Evolutionary conservation across 2,797 vertebrate species (phyloP).

Genomic region (Acrossocheilus wenchowensis): DNA sequence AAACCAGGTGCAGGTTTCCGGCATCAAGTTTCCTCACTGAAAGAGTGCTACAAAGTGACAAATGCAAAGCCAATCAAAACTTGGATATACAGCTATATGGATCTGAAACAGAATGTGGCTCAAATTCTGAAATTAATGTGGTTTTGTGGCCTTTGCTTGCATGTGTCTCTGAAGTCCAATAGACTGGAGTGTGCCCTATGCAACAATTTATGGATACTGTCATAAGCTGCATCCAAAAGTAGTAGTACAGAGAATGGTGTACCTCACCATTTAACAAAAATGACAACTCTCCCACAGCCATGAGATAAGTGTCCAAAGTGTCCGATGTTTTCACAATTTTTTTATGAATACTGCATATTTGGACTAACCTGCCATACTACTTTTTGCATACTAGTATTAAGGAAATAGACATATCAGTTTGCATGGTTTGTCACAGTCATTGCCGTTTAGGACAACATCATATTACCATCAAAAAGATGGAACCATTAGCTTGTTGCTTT

Average conservation of each 20-base stretch:
- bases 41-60: neutral
- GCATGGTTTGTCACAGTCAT: neutral
- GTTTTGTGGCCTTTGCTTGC: neutral
- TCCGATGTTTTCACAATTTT: neutral
- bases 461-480: neutral
- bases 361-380: neutral
- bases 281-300: neutral
- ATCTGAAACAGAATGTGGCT: neutral
- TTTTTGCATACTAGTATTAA: neutral
- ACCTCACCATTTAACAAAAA: neutral
- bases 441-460: neutral
- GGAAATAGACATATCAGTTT: neutral
- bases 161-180: neutral
- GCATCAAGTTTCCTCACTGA: neutral
- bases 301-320: neutral
- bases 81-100: neutral
- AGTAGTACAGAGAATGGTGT: neutral
- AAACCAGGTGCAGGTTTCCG: constrained; percentile 10
- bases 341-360: neutral
- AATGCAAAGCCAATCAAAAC: constrained; percentile 2
- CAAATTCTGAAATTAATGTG: neutral
- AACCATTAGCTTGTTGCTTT: neutral
- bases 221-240: neutral
- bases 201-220: neutral
- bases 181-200: neutral